These are phyloP conservation scores for Heliconius hermathena DNA, from an alignment of 1,140 invertebrate species.

Conservation along the genomic window DNA sequence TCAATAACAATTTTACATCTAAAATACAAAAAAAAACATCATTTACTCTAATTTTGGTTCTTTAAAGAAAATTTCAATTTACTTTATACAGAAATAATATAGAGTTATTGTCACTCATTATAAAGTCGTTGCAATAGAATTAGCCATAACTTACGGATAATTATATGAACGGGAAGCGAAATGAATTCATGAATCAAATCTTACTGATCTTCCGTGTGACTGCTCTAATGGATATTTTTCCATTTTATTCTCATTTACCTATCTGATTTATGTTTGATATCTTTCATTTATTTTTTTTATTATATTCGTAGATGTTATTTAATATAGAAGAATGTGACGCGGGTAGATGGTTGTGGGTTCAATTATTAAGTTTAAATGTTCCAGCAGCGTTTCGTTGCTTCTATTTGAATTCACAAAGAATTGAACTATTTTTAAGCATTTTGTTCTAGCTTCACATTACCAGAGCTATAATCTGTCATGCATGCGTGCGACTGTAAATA, in stretches of 20 bases:
- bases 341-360: too few relatives aligned
- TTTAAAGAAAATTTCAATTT: neutral
- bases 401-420: too few relatives aligned
- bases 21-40: neutral
- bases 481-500: too few relatives aligned
- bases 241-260: slow-evolving; percentile 52
- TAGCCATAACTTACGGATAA: slow-evolving; percentile 46
- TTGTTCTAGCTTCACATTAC: too few relatives aligned
- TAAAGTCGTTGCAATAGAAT: slow-evolving; percentile 31
- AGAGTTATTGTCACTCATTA: slow-evolving; percentile 13
- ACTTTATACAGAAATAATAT: slow-evolving; percentile 3
- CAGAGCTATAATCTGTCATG: too few relatives aligned
- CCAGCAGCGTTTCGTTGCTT: too few relatives aligned
- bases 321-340: neutral
- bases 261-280: slow-evolving; percentile 52
- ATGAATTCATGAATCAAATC: slow-evolving; percentile 51
- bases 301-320: neutral
- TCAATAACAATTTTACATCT: too few relatives aligned
- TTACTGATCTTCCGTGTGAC: slow-evolving; percentile 49
- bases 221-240: slow-evolving; percentile 54
- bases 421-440: too few relatives aligned
- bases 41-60: neutral
- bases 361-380: too few relatives aligned
- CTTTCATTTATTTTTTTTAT: slow-evolving; percentile 49
- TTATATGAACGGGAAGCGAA: slow-evolving; percentile 45